phyloP scores from a whole-genome alignment of 2,888 invertebrate species.

The Leucophora obtusa region DNA sequence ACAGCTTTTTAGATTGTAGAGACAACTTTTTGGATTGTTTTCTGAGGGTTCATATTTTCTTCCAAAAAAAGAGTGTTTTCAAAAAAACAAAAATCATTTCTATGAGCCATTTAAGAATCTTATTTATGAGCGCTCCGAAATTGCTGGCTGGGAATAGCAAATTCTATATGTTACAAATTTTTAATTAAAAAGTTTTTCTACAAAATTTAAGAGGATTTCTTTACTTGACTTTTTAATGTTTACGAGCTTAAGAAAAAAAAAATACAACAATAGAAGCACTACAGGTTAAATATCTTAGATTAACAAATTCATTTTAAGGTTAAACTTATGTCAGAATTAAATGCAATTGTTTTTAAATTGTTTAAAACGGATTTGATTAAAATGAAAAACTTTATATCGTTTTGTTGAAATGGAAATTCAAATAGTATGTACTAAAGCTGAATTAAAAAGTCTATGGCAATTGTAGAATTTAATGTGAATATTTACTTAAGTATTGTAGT shows the following conservation, averaged over 20 bases:
- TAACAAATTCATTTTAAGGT: conserved; percentile 52
- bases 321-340: conserved; percentile 47
- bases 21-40: too few species aligned
- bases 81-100: too few species aligned
- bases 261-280: conserved; percentile 30
- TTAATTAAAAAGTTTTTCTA: conserved; percentile 61
- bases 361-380: not conserved
- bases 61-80: too few species aligned
- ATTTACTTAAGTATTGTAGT: too few species aligned
- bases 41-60: too few species aligned
- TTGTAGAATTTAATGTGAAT: too few species aligned
- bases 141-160: too few species aligned
- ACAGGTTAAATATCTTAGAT: conserved; percentile 45
- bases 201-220: conserved; percentile 62
- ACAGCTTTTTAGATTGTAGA: too few species aligned
- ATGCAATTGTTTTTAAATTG: conserved; percentile 27
- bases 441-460: not conserved
- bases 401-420: not conserved
- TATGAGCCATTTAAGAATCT: too few species aligned
- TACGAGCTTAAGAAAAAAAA: not conserved
- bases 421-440: not conserved
- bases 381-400: not conserved
- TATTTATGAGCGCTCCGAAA: too few species aligned
- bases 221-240: conserved; percentile 31
- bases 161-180: conserved; percentile 42